A percentile compares a stretch with the other conserved stretches of the same genome.
Evolutionary conservation across 1,140 invertebrate species (phyloP).

Genomic region (Drosophila truncata): DNA sequence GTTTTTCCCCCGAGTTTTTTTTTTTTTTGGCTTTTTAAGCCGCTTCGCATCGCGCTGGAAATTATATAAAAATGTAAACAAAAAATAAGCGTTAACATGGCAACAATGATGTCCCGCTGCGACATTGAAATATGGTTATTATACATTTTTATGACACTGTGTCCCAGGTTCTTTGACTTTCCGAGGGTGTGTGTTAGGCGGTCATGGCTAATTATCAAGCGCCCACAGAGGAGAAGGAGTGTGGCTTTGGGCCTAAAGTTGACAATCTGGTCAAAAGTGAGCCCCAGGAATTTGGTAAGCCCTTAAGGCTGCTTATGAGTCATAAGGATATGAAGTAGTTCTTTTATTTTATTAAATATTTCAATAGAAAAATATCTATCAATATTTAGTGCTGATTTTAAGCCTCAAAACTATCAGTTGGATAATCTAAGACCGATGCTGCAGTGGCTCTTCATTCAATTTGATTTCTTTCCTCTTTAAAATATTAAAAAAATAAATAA

Average conservation of each 20-base stretch:
- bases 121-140: conserved; percentile 85
- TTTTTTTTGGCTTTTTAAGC: conserved; percentile 38
- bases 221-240: not conserved
- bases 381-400: too few species aligned
- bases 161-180: conserved; percentile 20
- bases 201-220: conserved; percentile 1
- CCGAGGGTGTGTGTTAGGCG: conserved; percentile 3
- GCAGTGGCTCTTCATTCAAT: too few species aligned
- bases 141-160: conserved; percentile 81
- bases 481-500: not conserved
- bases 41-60: conserved; percentile 24
- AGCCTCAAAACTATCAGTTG: too few species aligned
- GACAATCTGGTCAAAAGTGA: not conserved
- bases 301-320: too few species aligned
- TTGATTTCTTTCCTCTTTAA: too few species aligned
- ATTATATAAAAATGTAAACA: conserved; percentile 77
- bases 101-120: conserved; percentile 84
- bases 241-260: not conserved
- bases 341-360: too few species aligned
- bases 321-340: too few species aligned
- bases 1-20: conserved; percentile 10
- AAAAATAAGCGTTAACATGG: conserved; percentile 85
- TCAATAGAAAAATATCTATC: too few species aligned
- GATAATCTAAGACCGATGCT: not conserved
- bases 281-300: not conserved